phyloP scores from a whole-genome alignment of 2,797 vertebrate genomes.

The Anabas testudineus region DNA sequence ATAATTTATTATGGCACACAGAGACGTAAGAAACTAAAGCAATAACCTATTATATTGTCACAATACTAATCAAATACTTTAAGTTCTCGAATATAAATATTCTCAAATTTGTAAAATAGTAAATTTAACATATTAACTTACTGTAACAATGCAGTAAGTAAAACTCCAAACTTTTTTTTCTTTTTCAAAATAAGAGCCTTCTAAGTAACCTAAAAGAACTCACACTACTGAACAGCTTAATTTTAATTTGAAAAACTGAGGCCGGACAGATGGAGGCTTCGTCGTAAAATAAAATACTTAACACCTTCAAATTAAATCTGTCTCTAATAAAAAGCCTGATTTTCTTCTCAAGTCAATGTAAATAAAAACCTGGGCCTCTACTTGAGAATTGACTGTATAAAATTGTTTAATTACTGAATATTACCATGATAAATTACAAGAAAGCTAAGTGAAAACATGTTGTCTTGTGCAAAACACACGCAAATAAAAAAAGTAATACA shows the following conservation, averaged over 20 bases:
- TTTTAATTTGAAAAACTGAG: constrained; percentile 8
- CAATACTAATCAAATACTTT: background rate
- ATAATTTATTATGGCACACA: constrained; percentile 29
- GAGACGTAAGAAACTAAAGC: constrained; percentile 11
- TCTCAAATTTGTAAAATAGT: too few relatives aligned
- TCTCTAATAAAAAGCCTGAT: background rate
- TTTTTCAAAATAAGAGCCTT: constrained; percentile 41
- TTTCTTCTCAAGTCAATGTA: background rate
- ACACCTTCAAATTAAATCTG: background rate
- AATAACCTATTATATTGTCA: background rate
- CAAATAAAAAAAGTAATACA: constrained; percentile 61
- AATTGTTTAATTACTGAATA: constrained; percentile 30
- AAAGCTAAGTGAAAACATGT: constrained; percentile 50
- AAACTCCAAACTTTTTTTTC: constrained; percentile 1
- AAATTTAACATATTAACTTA: background rate
- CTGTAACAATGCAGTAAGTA: background rate
- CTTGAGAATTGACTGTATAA: constrained; percentile 17
- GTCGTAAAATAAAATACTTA: background rate
- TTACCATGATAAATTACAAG: constrained; percentile 13
- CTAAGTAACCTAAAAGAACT: background rate
- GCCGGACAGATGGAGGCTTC: background rate
- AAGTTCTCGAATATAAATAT: constrained; percentile 17
- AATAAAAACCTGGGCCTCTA: constrained; percentile 6
- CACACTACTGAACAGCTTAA: background rate
- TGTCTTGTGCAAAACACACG: constrained; percentile 58